phyloP scores from a whole-genome alignment of 2,113 vertebrate genomes.

The Ophiodon elongatus region DNA sequence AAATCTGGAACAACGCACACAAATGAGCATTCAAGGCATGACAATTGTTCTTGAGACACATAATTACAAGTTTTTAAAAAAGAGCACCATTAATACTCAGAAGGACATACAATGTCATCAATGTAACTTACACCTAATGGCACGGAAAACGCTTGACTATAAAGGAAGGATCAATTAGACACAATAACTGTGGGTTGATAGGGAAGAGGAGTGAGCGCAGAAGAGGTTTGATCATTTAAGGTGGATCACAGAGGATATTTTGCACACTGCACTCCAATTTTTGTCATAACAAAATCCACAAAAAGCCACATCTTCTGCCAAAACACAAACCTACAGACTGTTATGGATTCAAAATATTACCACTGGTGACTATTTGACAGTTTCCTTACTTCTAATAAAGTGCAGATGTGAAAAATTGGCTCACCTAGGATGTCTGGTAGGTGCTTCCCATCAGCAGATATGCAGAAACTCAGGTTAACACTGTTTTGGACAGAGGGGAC shows the following conservation, averaged over 20 bases:
- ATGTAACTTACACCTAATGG: conserved; percentile 32
- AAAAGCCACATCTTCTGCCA: conserved; percentile 36
- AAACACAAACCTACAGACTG: conserved; percentile 37
- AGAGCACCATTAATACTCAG: conserved; percentile 34
- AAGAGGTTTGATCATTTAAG: conserved; percentile 32
- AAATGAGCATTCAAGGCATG: conserved; percentile 62
- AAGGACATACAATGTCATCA: conserved; percentile 45
- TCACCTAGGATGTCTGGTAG: conserved; percentile 90
- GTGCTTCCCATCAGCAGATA: conserved; percentile 91
- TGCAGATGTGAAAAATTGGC: conserved; percentile 73
- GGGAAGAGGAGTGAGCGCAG: conserved; percentile 25
- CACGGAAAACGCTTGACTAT: conserved; percentile 19
- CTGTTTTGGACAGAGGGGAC: conserved; percentile 80
- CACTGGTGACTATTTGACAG: conserved; percentile 45
- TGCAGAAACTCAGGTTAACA: conserved; percentile 94
- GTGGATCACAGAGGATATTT: conserved; percentile 26
- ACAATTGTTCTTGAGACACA: conserved; percentile 45
- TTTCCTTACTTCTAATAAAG: conserved; percentile 42
- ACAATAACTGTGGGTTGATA: conserved; percentile 50
- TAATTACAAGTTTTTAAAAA: conserved; percentile 45
- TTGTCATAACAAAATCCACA: conserved; percentile 26
- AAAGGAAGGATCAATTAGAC: conserved; percentile 54
- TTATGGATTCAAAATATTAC: conserved; percentile 42
- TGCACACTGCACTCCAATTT: neutral
- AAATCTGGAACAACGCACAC: conserved; percentile 84